Evolutionary conservation across 2,113 vertebrate species (phyloP).

Genomic region (Bungarus multicinctus): DNA sequence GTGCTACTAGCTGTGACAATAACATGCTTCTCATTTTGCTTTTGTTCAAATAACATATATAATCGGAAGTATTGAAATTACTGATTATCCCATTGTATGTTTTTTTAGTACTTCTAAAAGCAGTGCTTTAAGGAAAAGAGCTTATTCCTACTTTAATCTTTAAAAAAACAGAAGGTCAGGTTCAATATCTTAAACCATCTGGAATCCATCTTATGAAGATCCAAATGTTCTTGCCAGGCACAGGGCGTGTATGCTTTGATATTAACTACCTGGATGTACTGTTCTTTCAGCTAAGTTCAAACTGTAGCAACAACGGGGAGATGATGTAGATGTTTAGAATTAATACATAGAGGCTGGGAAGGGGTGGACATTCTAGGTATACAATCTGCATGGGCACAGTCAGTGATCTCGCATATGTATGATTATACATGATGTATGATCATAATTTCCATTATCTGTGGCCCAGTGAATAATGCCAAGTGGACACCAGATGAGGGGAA

Average conservation of each 20-base stretch:
- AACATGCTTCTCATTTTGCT: background rate
- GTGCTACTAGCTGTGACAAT: background rate
- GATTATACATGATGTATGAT: background rate
- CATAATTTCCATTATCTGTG: background rate
- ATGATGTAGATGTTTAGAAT: background rate
- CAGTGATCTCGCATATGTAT: background rate
- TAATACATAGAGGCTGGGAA: background rate
- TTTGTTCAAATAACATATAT: background rate
- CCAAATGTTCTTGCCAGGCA: background rate
- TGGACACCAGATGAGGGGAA: background rate
- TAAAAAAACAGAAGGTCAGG: slow-evolving; percentile 13
- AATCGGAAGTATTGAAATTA: background rate
- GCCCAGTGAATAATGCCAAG: background rate
- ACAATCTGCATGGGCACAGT: background rate
- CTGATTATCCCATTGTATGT: background rate
- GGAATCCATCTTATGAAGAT: slow-evolving; percentile 2
- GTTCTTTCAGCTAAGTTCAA: background rate
- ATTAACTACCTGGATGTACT: background rate
- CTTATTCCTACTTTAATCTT: background rate
- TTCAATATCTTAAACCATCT: slow-evolving; percentile 13
- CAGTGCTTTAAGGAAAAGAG: background rate
- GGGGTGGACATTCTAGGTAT: background rate
- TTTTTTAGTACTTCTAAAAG: background rate
- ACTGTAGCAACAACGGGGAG: background rate
- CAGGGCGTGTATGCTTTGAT: background rate